Percentiles rank a stretch among this genome's conserved stretches.
Conservation (phyloP, 1,140 invertebrate genomes). For the Tenebrio molitor region DNA sequence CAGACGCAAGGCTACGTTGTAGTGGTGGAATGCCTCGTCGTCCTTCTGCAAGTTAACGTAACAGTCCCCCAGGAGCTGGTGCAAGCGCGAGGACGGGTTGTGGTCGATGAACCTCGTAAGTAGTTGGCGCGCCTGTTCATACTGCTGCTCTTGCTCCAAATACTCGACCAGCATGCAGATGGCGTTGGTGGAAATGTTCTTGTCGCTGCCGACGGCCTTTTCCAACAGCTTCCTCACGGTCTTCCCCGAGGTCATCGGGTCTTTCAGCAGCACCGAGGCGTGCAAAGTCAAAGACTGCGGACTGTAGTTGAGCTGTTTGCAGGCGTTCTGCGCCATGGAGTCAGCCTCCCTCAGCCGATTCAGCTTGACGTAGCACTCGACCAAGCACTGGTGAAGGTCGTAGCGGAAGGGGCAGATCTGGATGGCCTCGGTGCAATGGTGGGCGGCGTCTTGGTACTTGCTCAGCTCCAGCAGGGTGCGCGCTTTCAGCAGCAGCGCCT, state of each 20-base stretch:
- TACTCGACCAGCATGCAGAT: constrained; percentile 78
- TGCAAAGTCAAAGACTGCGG: constrained; percentile 75
- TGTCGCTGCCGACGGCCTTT: constrained; percentile 77
- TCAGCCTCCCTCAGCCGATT: constrained; percentile 78
- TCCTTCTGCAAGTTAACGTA: constrained; percentile 70
- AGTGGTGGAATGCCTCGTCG: constrained; percentile 81
- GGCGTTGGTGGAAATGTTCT: constrained; percentile 74
- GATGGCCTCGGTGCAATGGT: constrained; percentile 81
- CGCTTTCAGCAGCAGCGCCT: constrained; percentile 81
- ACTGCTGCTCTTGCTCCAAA: constrained; percentile 73
- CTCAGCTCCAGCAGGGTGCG: constrained; percentile 79
- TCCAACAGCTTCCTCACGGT: constrained; percentile 71
- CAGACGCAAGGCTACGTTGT: constrained; percentile 77
- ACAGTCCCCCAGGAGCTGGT: constrained; percentile 80
- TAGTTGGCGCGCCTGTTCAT: constrained; percentile 72
- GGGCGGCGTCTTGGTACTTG: constrained; percentile 78
- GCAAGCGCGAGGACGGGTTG: constrained; percentile 73
- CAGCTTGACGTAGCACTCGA: constrained; percentile 79
- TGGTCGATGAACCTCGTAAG: constrained; percentile 75
- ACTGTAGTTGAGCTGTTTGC: constrained; percentile 78
- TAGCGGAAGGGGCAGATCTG: constrained; percentile 70
- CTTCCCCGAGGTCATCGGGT: constrained; percentile 77
- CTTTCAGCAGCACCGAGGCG: constrained; percentile 77
- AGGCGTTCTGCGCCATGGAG: constrained; percentile 77
- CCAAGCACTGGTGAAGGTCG: constrained; percentile 80